Base-by-base conservation (phyloP, 2,113 vertebrate genomes). In the Deroptyus accipitrinus region DNA sequence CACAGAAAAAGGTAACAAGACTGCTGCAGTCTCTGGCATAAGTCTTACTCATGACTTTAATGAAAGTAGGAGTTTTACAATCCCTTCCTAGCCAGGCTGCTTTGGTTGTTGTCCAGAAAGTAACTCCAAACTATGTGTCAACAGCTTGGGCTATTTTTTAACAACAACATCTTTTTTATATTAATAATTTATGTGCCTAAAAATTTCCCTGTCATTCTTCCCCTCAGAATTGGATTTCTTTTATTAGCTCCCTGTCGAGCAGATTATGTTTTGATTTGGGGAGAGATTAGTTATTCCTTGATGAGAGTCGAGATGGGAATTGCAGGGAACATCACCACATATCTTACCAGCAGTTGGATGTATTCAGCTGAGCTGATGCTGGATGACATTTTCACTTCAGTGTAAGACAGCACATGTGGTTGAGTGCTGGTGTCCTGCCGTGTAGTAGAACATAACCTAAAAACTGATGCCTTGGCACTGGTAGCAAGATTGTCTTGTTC, bases 191-290 rank as follows among this genome's bases (percentile, higher is more conserved):
- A 91, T 76, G n/a, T 42, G 87, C n/a, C 77, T 84, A 94, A 95
- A 94, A 95, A 86, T 90, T 82, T 90, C 62, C 42, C 55, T 92
- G 83, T 91, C 89, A 84, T 84, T 91, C 61, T 80, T 88, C 48
- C 33, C 33, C 23, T 92, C 57, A 89, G 72, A 90, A 91, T 23
- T 91, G 14, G 35, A 67, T 82, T 86, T 88, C 68, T 95, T 95
- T 92, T 91, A 92, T 96, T 95, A 95, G 89, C 44, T 91, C 72
- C 59, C 85, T 70, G 54, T 88, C 88, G 49, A 95, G 84, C 87
- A 95, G 85, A 95, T 69, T 80, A 88, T 95, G 78, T 95, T 97
- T 95, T 96, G 94, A 91, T 91, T 66, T 85, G 27, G 39, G 35
- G 41, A 91, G 59, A 88, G 70, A 91, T 93, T 41, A 80, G 75